A percentile compares a stretch with the other conserved stretches of the same genome.
phyloP scores from a whole-genome alignment of 2,113 vertebrate species.

The Acrocephalus arundinaceus region DNA sequence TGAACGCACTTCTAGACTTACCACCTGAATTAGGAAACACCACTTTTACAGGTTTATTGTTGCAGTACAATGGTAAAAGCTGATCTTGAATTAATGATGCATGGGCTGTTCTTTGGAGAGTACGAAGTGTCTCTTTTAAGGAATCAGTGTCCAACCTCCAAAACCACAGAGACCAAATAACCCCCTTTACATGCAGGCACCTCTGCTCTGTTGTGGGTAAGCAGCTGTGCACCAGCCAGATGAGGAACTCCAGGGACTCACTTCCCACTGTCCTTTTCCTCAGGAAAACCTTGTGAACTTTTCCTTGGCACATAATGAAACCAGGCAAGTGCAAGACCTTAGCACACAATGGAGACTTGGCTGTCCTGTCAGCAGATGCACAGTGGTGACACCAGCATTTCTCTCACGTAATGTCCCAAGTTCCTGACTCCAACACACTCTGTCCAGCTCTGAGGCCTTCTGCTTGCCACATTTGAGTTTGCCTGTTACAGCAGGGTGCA shows the following conservation, averaged over 20 bases:
- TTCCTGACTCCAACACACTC: neutral
- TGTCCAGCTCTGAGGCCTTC: neutral
- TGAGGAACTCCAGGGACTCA: rapidly evolving
- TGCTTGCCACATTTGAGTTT: neutral
- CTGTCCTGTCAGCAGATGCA: rapidly evolving
- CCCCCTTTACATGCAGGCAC: rapidly evolving
- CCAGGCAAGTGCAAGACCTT: rapidly evolving
- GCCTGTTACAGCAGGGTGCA: neutral
- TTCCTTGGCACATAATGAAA: neutral
- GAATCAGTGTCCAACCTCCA: rapidly evolving
- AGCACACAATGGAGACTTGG: rapidly evolving
- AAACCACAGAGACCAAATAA: rapidly evolving
- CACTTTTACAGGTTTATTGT: neutral
- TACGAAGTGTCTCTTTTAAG: neutral
- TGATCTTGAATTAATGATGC: neutral
- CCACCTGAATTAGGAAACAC: neutral
- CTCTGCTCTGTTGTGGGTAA: rapidly evolving
- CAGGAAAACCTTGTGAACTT: neutral
- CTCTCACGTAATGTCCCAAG: rapidly evolving
- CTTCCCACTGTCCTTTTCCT: neutral
- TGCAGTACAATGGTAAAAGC: neutral
- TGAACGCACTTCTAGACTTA: neutral
- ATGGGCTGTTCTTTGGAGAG: neutral
- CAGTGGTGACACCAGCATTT: rapidly evolving
- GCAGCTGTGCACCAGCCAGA: neutral